Evolutionary conservation across 2,888 invertebrate genomes (phyloP).

Genomic region (Drosophila conformis): DNA sequence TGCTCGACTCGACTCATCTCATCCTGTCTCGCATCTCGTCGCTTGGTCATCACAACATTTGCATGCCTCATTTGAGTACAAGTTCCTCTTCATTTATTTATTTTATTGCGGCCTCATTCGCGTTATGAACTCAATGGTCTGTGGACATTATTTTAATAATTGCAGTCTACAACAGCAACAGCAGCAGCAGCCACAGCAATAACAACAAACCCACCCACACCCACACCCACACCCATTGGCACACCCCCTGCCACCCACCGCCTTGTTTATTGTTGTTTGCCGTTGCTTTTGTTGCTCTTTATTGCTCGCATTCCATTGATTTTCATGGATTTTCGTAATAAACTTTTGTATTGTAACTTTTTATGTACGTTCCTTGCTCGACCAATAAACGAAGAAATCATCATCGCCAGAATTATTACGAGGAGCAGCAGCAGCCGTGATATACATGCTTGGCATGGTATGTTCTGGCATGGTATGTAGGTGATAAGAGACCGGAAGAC

Average conservation of each 20-base stretch:
- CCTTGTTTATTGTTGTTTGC: constrained; percentile 52
- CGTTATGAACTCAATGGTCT: constrained; percentile 83
- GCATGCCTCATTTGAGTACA: constrained; percentile 77
- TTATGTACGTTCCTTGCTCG: constrained; percentile 41
- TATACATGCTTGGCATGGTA: not conserved
- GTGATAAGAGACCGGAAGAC: constrained; percentile 56
- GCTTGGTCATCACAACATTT: constrained; percentile 66
- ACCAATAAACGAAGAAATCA: constrained; percentile 41
- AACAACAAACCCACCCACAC: constrained; percentile 29
- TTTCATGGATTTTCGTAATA: constrained; percentile 79
- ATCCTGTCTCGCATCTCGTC: constrained; percentile 3
- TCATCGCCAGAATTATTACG: constrained; percentile 28
- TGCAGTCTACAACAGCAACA: constrained; percentile 61
- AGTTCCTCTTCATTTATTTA: constrained; percentile 83
- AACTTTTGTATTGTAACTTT: constrained; percentile 72
- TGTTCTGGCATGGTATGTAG: not conserved
- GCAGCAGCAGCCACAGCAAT: constrained; percentile 23
- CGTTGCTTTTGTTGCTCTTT: constrained; percentile 51
- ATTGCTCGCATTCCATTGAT: constrained; percentile 82
- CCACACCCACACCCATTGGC: not conserved
- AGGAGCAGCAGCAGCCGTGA: not conserved
- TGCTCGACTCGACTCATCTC: constrained; percentile 10
- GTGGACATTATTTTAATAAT: constrained; percentile 83
- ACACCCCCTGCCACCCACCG: not conserved
- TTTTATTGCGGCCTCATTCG: constrained; percentile 84